Evolutionary conservation across 2,797 vertebrate genomes (phyloP), one percentile per base, ranked within the genome.

Genomic region (Eulemur coronatus): DNA sequence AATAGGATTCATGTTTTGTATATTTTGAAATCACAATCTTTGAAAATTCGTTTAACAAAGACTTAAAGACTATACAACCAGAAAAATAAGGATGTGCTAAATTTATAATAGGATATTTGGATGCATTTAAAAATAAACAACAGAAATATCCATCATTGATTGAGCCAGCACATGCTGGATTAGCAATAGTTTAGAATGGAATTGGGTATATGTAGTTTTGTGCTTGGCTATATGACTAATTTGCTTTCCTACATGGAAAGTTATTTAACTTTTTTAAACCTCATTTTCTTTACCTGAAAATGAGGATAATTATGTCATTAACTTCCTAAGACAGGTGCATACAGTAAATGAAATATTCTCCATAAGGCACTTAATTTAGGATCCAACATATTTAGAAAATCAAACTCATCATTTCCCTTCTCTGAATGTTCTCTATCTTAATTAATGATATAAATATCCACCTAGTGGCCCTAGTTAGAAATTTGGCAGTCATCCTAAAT

Each of bases 241-340:
- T 87, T 94, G 5, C 18, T 91, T 91, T 85, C 59, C 92, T 61
- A 76, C 35, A 20, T 94, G 38, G 41, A 8, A 94, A 91, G 41
- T 52, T 89, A 87, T 70, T 84, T 94, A 35, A 55, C 35, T 41
- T 69, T 4, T 70, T 12, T 41, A 89, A 85, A 7, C 4, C 20
- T 93, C 33, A 22, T 9, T 70, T 75, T 80, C 30, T 73, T 75
- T 75, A 81, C 72, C 43, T 81, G 22, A 79, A 95, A 95, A 84
- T 81, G 22, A 88, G 72, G 38, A 88, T 87, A 72, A 69, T 35
- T 41, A 50, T 84, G 41, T 50, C 7, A 52, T 20, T 46, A 80
- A 57, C 50, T 14, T 63, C 13, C n/a, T 75, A 91, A 57, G 67
- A 67, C 17, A 33, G 5, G 18, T 41, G 4, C 84, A 48, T 46